Evolutionary conservation across 2,797 vertebrate genomes (phyloP).

Genomic region (Notamacropus eugenii): DNA sequence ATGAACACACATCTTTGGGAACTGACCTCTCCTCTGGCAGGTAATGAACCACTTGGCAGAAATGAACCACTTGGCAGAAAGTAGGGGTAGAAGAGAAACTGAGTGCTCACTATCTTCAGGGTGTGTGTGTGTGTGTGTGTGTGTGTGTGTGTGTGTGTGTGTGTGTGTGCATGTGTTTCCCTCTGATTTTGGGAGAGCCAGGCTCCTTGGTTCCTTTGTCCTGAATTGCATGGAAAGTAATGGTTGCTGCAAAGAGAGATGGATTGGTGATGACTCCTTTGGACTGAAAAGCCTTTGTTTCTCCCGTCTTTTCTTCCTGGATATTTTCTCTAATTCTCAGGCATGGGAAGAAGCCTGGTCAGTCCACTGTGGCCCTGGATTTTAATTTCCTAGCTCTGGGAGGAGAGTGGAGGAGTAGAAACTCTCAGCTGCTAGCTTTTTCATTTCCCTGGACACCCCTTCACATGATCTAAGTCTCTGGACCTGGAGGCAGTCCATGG

Average conservation of each 20-base stretch:
- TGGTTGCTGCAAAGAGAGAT: not conserved
- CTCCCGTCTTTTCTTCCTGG: accelerated
- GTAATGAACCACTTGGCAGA: not conserved
- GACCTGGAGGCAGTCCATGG: not conserved
- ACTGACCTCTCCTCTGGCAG: not conserved
- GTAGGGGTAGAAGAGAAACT: not conserved
- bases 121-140: not conserved
- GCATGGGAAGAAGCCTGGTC: not conserved
- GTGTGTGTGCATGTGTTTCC: not conserved
- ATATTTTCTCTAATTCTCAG: not conserved
- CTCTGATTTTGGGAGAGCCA: not conserved
- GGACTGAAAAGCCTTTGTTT: not conserved
- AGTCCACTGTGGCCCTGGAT: not conserved
- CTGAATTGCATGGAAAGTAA: not conserved
- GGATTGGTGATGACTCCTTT: not conserved
- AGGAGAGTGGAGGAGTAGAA: constrained; percentile 9
- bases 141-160: not conserved
- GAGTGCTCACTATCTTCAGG: not conserved
- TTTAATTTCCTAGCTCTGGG: not conserved
- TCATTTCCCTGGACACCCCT: not conserved
- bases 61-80: not conserved
- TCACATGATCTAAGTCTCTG: constrained; percentile 11
- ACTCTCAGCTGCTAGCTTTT: not conserved
- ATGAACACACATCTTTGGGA: not conserved
- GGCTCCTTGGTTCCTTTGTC: not conserved